These are phyloP conservation scores for Chymomyza caudatula DNA, from an alignment of 2,888 invertebrate genomes.

Conservation along the genomic window DNA sequence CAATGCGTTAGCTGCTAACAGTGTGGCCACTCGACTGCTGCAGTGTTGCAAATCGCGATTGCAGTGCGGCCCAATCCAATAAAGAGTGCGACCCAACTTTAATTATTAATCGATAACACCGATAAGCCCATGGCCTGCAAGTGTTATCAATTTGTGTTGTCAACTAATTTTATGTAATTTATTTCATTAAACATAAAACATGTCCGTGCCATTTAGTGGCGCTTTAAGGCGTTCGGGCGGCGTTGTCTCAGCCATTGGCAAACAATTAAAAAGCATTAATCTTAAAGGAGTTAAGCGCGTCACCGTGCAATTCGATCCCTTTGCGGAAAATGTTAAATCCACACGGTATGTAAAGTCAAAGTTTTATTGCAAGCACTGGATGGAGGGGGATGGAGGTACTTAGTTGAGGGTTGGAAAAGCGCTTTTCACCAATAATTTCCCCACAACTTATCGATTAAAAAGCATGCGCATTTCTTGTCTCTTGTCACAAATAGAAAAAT, in stretches of 20 bases:
- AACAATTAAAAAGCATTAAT: constrained; percentile 85
- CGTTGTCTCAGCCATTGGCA: constrained; percentile 84
- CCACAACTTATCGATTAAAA: constrained; percentile 56
- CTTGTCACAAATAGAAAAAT: constrained; percentile 34
- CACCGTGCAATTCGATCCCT: constrained; percentile 90
- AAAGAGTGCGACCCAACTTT: background rate
- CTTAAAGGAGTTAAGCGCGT: constrained; percentile 89
- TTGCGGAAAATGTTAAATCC: constrained; percentile 83
- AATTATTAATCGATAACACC: background rate
- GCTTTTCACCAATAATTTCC: constrained; percentile 35
- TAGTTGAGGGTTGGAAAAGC: constrained; percentile 55
- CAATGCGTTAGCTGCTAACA: constrained; percentile 21
- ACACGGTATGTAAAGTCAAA: constrained; percentile 78
- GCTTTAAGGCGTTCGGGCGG: constrained; percentile 83
- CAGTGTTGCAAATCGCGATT: constrained; percentile 5
- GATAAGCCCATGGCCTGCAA: background rate
- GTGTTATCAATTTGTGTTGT: background rate
- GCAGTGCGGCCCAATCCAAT: constrained; percentile 11
- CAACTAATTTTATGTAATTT: background rate
- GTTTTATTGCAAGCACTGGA: background rate
- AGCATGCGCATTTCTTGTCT: constrained; percentile 52
- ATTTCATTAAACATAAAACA: constrained; percentile 74
- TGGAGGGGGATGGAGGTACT: constrained; percentile 1
- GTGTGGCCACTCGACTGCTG: background rate
- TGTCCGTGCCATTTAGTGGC: constrained; percentile 88